A percentile compares a stretch with the other conserved stretches of the same genome.
Conservation (phyloP, 30 jellyfish, hydroid and myxozoan genomes). For the Pelagia noctiluca region DNA sequence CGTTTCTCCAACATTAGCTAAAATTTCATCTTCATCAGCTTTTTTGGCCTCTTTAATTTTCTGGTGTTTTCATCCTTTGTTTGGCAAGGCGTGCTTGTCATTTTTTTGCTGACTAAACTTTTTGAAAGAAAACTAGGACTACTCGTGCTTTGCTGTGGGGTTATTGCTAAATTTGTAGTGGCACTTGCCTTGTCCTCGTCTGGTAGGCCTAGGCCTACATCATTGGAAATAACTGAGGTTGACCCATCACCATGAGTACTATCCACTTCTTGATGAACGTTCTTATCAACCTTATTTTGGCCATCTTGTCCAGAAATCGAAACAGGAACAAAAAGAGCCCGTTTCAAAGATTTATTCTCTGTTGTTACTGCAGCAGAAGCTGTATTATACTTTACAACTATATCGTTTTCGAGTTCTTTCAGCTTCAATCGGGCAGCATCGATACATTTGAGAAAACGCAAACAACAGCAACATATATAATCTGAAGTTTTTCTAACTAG, state of each 20-base stretch:
- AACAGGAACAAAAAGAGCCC: conserved; percentile 9
- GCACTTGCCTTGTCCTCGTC: too few relatives aligned
- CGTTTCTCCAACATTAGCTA: not conserved
- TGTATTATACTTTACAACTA: too few relatives aligned
- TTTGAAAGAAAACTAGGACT: too few relatives aligned
- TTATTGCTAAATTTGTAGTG: too few relatives aligned
- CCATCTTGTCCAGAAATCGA: not conserved
- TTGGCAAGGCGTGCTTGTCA: too few relatives aligned
- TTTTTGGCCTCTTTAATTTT: not conserved
- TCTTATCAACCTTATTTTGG: not conserved
- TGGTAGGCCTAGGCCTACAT: not conserved
- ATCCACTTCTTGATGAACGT: too few relatives aligned
- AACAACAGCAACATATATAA: not conserved
- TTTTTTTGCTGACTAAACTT: too few relatives aligned
- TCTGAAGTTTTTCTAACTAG: not conserved
- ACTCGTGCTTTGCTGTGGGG: too few relatives aligned
- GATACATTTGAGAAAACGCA: conserved; percentile 17
- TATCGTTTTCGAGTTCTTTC: too few relatives aligned
- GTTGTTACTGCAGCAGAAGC: not conserved
- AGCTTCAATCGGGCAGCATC: not conserved
- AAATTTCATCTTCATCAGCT: too few relatives aligned
- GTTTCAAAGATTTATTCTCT: not conserved
- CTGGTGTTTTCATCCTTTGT: conserved; percentile 7
- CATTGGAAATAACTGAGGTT: not conserved
- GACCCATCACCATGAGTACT: too few relatives aligned